These are phyloP conservation scores for Ramphastos sulfuratus DNA, from an alignment of 2,113 vertebrate species.

Conservation along the genomic window DNA sequence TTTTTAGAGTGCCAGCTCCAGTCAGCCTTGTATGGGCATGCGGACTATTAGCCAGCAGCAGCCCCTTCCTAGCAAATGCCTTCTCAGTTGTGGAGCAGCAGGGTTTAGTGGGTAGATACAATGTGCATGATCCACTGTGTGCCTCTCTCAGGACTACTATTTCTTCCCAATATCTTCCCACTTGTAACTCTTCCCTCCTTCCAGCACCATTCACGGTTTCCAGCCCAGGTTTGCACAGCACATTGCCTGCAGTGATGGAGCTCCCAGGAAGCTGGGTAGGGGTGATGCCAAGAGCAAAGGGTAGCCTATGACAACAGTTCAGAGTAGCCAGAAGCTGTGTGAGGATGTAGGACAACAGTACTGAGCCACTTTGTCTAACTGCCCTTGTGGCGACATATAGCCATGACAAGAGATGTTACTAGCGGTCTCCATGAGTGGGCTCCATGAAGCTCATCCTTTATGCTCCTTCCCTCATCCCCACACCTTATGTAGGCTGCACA, in stretches of 20 bases:
- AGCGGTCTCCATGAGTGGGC: neutral
- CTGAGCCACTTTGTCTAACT: neutral
- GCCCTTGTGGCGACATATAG: no score
- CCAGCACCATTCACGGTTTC: rapidly evolving
- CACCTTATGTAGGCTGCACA: neutral
- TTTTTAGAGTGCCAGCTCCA: neutral
- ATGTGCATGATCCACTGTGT: neutral
- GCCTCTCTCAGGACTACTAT: neutral
- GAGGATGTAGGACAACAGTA: neutral
- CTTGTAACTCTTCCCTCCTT: neutral
- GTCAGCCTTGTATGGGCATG: neutral
- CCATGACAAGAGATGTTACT: rapidly evolving
- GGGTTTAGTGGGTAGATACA: neutral
- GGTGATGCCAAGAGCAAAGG: neutral
- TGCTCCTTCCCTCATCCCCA: neutral
- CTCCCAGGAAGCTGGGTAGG: neutral
- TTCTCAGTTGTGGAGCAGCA: neutral
- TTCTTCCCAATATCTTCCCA: neutral
- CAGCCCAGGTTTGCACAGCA: neutral
- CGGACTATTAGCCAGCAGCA: neutral
- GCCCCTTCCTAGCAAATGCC: neutral
- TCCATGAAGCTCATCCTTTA: neutral
- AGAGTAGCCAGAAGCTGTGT: neutral
- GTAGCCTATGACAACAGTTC: neutral
- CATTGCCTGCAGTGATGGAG: neutral